Conservation (phyloP, 1,140 invertebrate species). For the Apis cerana region DNA sequence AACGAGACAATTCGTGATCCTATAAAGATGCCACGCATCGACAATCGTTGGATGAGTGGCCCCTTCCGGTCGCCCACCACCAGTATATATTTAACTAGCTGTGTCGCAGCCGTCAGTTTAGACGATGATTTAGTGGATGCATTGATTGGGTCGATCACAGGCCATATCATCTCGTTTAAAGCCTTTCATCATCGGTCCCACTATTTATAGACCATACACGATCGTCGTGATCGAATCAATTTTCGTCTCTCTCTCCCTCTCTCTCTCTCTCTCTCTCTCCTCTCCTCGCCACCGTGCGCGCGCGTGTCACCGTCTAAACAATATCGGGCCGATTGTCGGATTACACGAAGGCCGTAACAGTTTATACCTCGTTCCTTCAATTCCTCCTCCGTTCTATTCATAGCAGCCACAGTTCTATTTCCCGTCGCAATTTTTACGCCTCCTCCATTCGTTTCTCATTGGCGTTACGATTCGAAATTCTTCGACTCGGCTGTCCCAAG, state of each 20-base stretch:
- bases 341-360: constrained; percentile 61
- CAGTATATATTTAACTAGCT: constrained; percentile 71
- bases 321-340: constrained; percentile 68
- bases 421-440: no score
- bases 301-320: constrained; percentile 14
- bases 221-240: constrained; percentile 77
- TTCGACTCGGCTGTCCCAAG: neutral
- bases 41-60: constrained; percentile 80
- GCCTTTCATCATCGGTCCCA: constrained; percentile 77
- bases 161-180: constrained; percentile 80
- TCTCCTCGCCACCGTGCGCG: constrained; percentile 31
- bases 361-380: constrained; percentile 6
- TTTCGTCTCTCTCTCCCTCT: constrained; percentile 62
- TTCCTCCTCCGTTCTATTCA: neutral
- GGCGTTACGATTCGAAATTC: neutral
- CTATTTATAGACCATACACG: constrained; percentile 77
- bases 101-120: constrained; percentile 79
- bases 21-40: constrained; percentile 79
- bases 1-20: constrained; percentile 56
- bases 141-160: constrained; percentile 81
- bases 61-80: constrained; percentile 79
- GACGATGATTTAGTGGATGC: constrained; percentile 81
- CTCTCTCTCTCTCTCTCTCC: constrained; percentile 62
- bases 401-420: neutral
- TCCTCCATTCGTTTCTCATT: no score